Evolutionary conservation across 2,888 invertebrate genomes (phyloP), one percentile per base, ranked within the genome.

Genomic region (Drosophila greeni): DNA sequence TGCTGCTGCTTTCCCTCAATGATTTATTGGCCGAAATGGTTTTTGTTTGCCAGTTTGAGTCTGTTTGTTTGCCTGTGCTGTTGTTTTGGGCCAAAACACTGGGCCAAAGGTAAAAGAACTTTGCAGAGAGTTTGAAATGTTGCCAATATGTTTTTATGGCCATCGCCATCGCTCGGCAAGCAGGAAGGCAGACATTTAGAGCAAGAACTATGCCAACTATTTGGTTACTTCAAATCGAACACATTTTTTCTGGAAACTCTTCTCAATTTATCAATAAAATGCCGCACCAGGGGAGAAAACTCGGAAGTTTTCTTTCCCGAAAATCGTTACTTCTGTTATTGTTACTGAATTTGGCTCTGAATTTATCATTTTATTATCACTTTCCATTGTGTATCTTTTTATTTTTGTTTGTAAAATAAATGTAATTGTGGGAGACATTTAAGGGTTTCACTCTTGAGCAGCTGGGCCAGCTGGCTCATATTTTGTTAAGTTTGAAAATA

Each of bases 101-200:
- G 74, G 78, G 84, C 84, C 84, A 78, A 85, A 83, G 84, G 78
- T 84, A 81, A 83, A 74, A 74, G 85, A 85, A 78, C 85, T 80
- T 74, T 67, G 43, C 29, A 47, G 18, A 45, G 55, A 55, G 51
- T 65, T 76, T 83, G 84, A 84, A 78, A 61, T 64, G 65, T 39
- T 82, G 83, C 77, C 78, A 82, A 83, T 82, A 72, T 54, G 66
- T 67, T 67, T 67, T 65, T 67, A 36, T 34, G 54, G 42, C 36
- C 54, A 29, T 56, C 57, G 57, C 56, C 29, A 18, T 23, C 29
- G 56, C 45, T 47, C 37, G 43, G 29, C 48, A 33, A 40, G 23
- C 23, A 40, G 42, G 42, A 20, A 40, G 43, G 26, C 45, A 37
- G 42, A 18, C 45, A 36, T 48, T 37, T 60, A 53, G 65, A 36